Percentiles rank a stretch among this genome's conserved stretches.
phyloP scores from a whole-genome alignment of 2,888 invertebrate species.

The Ditylenchus weischeri region DNA sequence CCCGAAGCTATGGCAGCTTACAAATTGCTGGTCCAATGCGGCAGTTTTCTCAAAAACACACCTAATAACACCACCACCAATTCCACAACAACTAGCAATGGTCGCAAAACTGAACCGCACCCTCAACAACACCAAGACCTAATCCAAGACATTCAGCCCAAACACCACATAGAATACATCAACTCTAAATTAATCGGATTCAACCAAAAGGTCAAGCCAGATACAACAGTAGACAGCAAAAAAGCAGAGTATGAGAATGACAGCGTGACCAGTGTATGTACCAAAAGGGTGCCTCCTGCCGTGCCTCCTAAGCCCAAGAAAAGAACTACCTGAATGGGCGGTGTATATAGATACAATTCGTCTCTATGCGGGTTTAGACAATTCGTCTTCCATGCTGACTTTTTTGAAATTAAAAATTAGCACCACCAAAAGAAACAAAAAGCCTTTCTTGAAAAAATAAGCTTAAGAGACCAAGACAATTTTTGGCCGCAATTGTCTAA shows the following conservation, averaged over 20 bases:
- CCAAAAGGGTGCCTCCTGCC: conserved; percentile 31
- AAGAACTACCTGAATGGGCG: conserved; percentile 19
- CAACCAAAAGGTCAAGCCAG: background rate
- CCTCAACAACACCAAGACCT: background rate
- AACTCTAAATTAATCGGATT: conserved; percentile 22
- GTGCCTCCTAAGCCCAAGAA: conserved; percentile 55
- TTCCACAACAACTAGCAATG: too few species aligned
- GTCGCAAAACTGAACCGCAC: background rate
- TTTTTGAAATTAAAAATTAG: conserved; percentile 1
- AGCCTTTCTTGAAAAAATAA: background rate
- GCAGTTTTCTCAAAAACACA: conserved; percentile 43
- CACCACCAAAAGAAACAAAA: background rate
- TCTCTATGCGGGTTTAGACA: background rate
- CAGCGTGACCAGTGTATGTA: background rate
- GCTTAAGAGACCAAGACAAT: background rate
- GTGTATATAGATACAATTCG: background rate
- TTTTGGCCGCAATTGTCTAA: too few species aligned
- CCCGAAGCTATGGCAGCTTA: conserved; percentile 77
- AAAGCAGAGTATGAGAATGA: conserved; percentile 8
- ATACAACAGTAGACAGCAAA: conserved; percentile 5
- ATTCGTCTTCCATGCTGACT: background rate
- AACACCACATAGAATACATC: conserved; percentile 25
- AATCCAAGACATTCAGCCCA: conserved; percentile 2
- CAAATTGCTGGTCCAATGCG: conserved; percentile 77
- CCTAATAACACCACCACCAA: background rate